phyloP scores from a whole-genome alignment of 2,888 invertebrate genomes.

The Hybos culiciformis region DNA sequence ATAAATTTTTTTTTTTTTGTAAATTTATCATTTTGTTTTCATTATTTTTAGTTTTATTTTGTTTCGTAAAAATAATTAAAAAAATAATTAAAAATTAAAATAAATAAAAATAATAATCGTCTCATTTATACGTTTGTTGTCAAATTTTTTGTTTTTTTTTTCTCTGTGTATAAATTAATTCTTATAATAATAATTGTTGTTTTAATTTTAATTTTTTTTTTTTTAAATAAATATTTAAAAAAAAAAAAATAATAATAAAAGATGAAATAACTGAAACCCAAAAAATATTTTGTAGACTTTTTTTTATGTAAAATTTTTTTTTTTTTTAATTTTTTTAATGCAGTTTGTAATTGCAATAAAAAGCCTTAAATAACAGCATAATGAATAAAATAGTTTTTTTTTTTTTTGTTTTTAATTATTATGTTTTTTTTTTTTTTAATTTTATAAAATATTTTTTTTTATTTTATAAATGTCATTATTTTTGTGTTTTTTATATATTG shows the following conservation, averaged over 20 bases:
- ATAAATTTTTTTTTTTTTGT: slow-evolving; percentile 2
- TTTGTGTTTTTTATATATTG: neutral
- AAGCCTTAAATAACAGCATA: slow-evolving; percentile 1
- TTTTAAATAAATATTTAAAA: neutral
- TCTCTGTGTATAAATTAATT: no score
- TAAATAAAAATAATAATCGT: neutral
- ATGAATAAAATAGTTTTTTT: neutral
- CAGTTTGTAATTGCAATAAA: neutral
- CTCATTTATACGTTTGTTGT: no score
- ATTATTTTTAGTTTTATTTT: neutral
- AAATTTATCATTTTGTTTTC: neutral
- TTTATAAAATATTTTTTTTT: neutral
- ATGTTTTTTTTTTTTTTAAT: neutral
- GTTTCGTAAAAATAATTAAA: neutral
- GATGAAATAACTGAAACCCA: slow-evolving; percentile 8
- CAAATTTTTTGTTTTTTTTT: no score
- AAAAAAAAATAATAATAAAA: neutral
- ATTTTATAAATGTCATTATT: neutral
- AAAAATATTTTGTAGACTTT: slow-evolving; percentile 8
- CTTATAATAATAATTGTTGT: neutral
- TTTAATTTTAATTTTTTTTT: slow-evolving; percentile 6
- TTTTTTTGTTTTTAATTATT: slow-evolving; percentile 2
- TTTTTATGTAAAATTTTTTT: neutral
- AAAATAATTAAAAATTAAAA: neutral
- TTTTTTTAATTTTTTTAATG: neutral